phyloP scores from a whole-genome alignment of 2,888 invertebrate species.

The Agrochola lychnidis region DNA sequence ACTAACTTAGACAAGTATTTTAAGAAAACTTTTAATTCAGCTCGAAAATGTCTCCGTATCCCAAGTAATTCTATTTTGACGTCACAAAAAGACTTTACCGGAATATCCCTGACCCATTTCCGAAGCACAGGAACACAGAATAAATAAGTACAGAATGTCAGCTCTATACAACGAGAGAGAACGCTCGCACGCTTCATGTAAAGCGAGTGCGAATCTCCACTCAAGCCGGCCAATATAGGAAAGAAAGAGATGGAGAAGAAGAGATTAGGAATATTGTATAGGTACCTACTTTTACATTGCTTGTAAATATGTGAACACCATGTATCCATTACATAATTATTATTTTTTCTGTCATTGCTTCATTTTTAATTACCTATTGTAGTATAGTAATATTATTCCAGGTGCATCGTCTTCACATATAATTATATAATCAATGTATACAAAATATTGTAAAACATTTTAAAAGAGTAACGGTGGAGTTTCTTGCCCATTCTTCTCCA shows the following conservation, averaged over 20 bases:
- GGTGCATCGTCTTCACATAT: too few relatives aligned
- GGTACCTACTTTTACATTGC: too few relatives aligned
- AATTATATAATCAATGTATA: too few relatives aligned
- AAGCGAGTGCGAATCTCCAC: background rate
- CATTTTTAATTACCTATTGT: too few relatives aligned
- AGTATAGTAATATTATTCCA: too few relatives aligned
- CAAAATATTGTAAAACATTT: too few relatives aligned
- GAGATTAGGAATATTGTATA: too few relatives aligned
- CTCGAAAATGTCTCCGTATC: constrained; percentile 17
- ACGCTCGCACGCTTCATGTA: background rate
- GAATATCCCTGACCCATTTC: constrained; percentile 56
- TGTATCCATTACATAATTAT: too few relatives aligned
- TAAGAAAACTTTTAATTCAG: constrained; percentile 17
- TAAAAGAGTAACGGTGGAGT: too few relatives aligned
- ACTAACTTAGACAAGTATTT: constrained; percentile 11
- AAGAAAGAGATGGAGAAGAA: background rate
- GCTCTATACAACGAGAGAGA: background rate
- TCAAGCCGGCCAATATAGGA: background rate
- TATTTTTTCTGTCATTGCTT: too few relatives aligned
- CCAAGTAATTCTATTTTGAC: constrained; percentile 50
- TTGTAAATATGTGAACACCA: too few relatives aligned
- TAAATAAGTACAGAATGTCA: background rate
- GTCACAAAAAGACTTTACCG: constrained; percentile 26
- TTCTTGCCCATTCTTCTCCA: too few relatives aligned
- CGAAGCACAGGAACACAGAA: background rate